Evolutionary conservation across 2,113 vertebrate genomes (phyloP), one percentile per base, ranked within the genome.

Genomic region (Carassius auratus): DNA sequence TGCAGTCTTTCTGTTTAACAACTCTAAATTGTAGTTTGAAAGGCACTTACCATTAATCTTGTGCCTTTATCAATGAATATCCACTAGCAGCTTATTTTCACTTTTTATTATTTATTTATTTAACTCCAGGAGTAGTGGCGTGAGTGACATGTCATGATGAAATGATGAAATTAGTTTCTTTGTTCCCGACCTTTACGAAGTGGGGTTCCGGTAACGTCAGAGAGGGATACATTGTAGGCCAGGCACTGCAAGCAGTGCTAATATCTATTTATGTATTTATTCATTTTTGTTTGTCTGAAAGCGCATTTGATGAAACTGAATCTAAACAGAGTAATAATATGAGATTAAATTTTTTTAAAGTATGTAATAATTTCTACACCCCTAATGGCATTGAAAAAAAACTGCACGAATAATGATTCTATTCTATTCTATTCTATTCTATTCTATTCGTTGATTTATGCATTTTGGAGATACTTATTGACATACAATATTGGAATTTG

Each of bases 1-100:
- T 71, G 69, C 76, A n/a, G n/a, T 78, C 87, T 85, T 76, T 85
- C 78, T 66, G 52, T 82, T 85, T 78, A 78, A 85, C 85, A 88
- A 52, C 38, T 64, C 36, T 81, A 64, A 81, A 81, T 81, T 66
- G 38, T 81, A 69, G 69, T 81, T 81, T 81, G 80, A 81, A 30
- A 69, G 62, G 6, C 80, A 81, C 64, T 68, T 50, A 81, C 14
- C n/a, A 76, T 76, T 50, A 50, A 75, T 48, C 13, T 17, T 17
- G 26, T 52, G 64, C 19, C 80, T 33, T 45, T 69, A 68, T 81
- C 55, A 62, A 79, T 79, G n/a, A 61, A 81, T 81, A 19, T 33
- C 2, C 78, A 66, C 42, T 9, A 79, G 19, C 57, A 42, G 9
- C 19, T 45, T 42, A 26, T 66, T 64, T 12, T 64, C 0, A 10